Conservation (phyloP, 2,888 invertebrate genomes). For the Leptopilina myrica region DNA sequence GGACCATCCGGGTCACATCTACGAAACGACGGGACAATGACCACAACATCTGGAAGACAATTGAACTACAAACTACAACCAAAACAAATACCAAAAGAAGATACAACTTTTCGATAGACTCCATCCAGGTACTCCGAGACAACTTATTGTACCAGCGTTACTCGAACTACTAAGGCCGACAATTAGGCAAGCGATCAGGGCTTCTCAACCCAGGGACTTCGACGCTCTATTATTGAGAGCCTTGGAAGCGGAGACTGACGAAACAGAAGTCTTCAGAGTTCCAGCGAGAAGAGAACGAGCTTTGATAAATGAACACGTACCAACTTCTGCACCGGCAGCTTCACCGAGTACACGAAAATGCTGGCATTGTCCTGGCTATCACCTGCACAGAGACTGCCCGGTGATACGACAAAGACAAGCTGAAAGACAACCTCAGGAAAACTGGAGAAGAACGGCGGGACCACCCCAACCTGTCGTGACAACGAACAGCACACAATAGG, state of each 20-base stretch:
- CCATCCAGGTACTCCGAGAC: constrained; percentile 13
- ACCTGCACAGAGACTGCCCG: constrained; percentile 41
- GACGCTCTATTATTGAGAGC: constrained; percentile 12
- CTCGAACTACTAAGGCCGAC: constrained; percentile 29
- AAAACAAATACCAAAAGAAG: constrained; percentile 28
- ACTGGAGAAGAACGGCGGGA: background rate
- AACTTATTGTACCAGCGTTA: constrained; percentile 6
- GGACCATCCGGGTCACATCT: background rate
- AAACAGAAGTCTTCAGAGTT: background rate
- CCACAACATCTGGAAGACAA: too few species aligned
- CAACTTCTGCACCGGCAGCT: background rate
- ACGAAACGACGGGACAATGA: too few species aligned
- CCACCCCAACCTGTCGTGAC: background rate
- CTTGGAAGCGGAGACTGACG: constrained; percentile 20
- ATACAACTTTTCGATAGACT: constrained; percentile 42
- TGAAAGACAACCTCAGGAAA: background rate
- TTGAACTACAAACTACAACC: background rate
- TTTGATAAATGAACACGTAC: too few species aligned
- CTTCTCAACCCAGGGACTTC: constrained; percentile 1
- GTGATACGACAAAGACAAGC: background rate
- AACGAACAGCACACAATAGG: background rate
- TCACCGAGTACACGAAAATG: background rate
- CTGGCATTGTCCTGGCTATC: constrained; percentile 36
- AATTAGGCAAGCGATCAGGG: background rate
- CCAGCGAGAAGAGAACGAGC: background rate